Base-by-base conservation (phyloP, 2,888 invertebrate genomes). In the Oscheius sp. region DNA sequence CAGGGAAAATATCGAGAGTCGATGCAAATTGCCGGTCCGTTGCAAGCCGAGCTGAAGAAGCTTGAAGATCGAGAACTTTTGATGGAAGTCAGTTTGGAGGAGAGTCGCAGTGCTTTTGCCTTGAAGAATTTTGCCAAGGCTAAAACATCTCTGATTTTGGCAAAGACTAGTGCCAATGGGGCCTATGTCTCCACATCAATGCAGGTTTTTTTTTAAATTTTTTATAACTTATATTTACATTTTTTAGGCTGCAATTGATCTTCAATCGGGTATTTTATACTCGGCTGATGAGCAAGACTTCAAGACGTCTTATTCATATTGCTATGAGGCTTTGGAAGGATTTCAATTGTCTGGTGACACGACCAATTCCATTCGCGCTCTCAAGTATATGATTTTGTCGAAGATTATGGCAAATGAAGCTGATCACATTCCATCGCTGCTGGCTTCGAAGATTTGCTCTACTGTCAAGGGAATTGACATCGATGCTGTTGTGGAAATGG, bases 251-350 rank as follows among this genome's bases (percentile, higher is more conserved):
- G 94, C 96, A 12, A 91, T 99, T 52, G 99, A 99, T 90, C 91
- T 97, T 82, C 97, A 98, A 89, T 97, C 98, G 5, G 97, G 97
- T 61, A 96, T 99, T 84, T 91, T 99, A 73, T 99, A 99, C 90
- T 98, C 99, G 16, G 98, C 98, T 13, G 99, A 99, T 89, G 99
- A 99, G 90, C 93, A 94, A 85, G 99, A 99, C 89, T 99, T 99
- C 90, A 99, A 99, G 92, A 99, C 99, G 74, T 98, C 97, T 59
- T 99, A 96, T 91, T 99, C 98, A 73, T 99, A 99, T 89, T 99
- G 98, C 89, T 99, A 98, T 90, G 99, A 99, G 91, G 97, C 97
- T 13, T 98, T 98, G 90, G 98, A 99, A 91, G 79, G 79, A 84
- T 97, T 95, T 89, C 96, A 96, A 90, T 95, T 95, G 82, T 94